Conservation (phyloP, 2,113 vertebrate species). For the Sinocyclocheilus grahami region DNA sequence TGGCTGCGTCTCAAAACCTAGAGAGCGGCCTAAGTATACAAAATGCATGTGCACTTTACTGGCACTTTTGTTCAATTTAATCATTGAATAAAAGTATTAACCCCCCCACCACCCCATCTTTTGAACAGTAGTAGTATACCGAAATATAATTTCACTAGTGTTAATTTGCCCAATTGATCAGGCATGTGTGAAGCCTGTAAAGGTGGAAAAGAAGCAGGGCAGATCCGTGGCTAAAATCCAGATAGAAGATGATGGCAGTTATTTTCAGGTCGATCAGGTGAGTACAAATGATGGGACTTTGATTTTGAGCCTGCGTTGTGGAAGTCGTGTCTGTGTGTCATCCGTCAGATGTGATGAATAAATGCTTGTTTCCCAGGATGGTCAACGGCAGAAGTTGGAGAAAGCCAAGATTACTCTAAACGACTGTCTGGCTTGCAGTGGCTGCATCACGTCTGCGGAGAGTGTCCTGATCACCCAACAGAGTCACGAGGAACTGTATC, state of each 20-base stretch:
- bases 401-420: conserved; percentile 92
- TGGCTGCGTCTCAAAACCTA: neutral
- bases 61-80: neutral
- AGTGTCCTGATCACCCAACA: conserved; percentile 91
- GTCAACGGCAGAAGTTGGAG: conserved; percentile 83
- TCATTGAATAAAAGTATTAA: neutral
- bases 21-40: neutral
- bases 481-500: conserved; percentile 88
- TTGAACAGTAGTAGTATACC: neutral
- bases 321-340: neutral
- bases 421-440: conserved; percentile 95
- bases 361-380: conserved; percentile 79
- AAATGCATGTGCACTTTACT: neutral
- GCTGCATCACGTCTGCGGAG: conserved; percentile 95
- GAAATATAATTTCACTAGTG: neutral
- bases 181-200: conserved; percentile 93
- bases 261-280: conserved; percentile 87
- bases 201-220: conserved; percentile 83
- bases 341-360: neutral
- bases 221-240: conserved; percentile 86
- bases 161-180: conserved; percentile 57
- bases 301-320: neutral
- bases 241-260: conserved; percentile 92
- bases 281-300: conserved; percentile 10
- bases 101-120: too few relatives aligned